Conservation (phyloP, 2,113 vertebrate genomes). For the Tetraodon nigroviridis region DNA sequence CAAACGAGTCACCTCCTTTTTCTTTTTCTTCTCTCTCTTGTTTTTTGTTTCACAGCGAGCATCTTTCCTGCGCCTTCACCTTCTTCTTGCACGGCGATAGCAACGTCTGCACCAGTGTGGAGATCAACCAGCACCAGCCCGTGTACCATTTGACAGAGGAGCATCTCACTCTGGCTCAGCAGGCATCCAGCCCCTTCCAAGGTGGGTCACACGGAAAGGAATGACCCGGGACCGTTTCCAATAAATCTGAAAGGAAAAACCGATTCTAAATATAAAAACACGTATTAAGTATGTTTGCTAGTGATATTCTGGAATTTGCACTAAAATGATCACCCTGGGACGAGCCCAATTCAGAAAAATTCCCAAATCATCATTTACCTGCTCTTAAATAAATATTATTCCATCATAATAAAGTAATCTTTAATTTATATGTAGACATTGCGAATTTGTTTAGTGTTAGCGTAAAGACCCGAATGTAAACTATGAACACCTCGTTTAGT, state of each 20-base stretch:
- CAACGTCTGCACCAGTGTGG: conserved; percentile 99
- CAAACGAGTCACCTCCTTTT: conserved; percentile 18
- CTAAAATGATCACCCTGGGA: too few species aligned
- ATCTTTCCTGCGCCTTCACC: conserved; percentile 97
- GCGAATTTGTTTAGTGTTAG: background rate
- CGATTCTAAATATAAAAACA: too few species aligned
- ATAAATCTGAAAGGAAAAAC: too few species aligned
- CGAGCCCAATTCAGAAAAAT: too few species aligned
- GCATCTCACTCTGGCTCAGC: conserved; percentile 91
- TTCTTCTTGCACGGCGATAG: conserved; percentile 99
- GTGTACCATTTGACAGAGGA: conserved; percentile 96
- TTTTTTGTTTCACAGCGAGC: conserved; percentile 76
- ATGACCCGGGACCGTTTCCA: too few species aligned
- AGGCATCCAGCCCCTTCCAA: conserved; percentile 94
- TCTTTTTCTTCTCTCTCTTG: background rate
- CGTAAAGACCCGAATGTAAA: background rate
- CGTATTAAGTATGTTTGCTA: too few species aligned
- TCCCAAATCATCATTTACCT: too few species aligned
- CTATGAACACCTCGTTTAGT: background rate
- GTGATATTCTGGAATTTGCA: too few species aligned
- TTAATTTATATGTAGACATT: too few species aligned
- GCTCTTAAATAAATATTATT: too few species aligned
- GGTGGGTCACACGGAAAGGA: conserved; percentile 63
- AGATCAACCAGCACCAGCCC: conserved; percentile 98
- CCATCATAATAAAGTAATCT: too few species aligned